Base-by-base conservation (phyloP, 2,888 invertebrate genomes). In the Bedellia somnulentella region DNA sequence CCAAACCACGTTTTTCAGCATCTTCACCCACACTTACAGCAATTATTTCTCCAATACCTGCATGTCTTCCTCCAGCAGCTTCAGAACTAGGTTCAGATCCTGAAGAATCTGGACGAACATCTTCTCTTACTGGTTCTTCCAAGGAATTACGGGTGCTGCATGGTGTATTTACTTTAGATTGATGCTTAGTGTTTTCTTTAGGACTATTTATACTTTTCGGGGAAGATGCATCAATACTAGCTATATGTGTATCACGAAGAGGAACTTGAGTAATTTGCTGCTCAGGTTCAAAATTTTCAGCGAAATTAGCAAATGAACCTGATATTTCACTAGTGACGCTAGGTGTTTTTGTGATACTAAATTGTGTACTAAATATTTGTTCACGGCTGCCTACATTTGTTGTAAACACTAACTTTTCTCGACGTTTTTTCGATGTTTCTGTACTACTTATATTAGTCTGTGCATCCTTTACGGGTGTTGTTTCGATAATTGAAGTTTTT, bases 1-100 rank as follows among this genome's bases (percentile, higher is more conserved):
- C 89, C 24, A 93, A 76, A 2, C 85, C 83, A 39, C 86, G 85
- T 38, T 87, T 80, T 57, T 92, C 92, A 27, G 83, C 80, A 31
- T 81, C 81, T 40, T 80, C 81, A 11, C 82, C 76, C 14, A 70
- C 60, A 28, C 53, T 57, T 6, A 37, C 40, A 17, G 38, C 36
- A 31, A 39, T 38, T 31, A 52, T 43, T 5, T 52, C 43, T 25
- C 49, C 45, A 8, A 50, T 33, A 15, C 54, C 52, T 31, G 50
- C 21, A 3, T 3, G 21, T 10, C 2, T 8, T 10, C 2, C 62
- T 33, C 71, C 66, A 35, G 38, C 43, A 37, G 52, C 36, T 42
- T 28, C 15, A 44, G 37, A 16, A 16, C 43, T 80, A 15, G 78
- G 61, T 44, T 85, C 86, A 4, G 84, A 80, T 46, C 86, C 86